Evolutionary conservation across 2,113 vertebrate genomes (phyloP).

Genomic region (Pangasianodon gigas): DNA sequence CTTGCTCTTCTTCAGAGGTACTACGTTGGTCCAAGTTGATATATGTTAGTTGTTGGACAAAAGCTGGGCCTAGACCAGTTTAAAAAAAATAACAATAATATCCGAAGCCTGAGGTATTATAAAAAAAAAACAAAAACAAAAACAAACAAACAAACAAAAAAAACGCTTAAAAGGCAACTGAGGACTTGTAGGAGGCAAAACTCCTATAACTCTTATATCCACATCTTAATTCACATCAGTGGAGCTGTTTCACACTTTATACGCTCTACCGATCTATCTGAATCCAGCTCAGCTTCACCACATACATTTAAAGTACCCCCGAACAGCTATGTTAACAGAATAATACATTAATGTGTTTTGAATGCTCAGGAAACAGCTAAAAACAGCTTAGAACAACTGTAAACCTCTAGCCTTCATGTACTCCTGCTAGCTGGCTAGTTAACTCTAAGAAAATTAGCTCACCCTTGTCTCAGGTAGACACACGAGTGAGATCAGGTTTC

Average conservation of each 20-base stretch:
- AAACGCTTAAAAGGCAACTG: not conserved
- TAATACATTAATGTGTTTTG: not conserved
- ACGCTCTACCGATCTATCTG: not conserved
- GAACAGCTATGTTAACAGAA: not conserved
- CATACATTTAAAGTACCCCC: not conserved
- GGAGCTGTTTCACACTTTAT: not conserved
- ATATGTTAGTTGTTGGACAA: not conserved
- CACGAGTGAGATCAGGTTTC: not conserved
- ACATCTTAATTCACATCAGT: not conserved
- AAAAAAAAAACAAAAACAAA: not conserved
- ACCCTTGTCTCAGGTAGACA: not conserved
- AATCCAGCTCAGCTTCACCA: not conserved
- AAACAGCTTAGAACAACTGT: not conserved
- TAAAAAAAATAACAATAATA: not conserved
- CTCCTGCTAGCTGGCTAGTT: not conserved
- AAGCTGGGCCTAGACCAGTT: not conserved
- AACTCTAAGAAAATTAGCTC: not conserved
- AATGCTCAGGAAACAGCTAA: not conserved
- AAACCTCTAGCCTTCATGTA: not conserved
- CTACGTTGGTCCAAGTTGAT: slow-evolving; percentile 12
- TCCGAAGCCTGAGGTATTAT: slow-evolving; percentile 26
- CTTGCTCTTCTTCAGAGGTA: slow-evolving; percentile 36
- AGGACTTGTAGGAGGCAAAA: not conserved
- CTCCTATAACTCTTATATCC: not conserved
- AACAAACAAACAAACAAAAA: not conserved